These are phyloP conservation scores for Ascidia mentula DNA, from an alignment of 23 tunicate genomes.

Conservation along the genomic window DNA sequence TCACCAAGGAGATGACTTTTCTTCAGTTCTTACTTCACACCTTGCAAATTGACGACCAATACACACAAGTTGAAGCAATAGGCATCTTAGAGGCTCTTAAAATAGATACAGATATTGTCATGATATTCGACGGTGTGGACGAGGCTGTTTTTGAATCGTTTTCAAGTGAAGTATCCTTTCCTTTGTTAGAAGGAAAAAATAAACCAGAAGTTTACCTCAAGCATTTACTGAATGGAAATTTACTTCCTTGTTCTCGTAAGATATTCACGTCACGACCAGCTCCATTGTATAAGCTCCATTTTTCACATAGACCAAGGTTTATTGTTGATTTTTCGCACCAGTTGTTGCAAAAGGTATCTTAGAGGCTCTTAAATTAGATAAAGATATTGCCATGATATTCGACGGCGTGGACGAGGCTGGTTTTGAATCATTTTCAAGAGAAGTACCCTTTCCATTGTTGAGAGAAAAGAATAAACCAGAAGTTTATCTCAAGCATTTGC, in stretches of 20 bases:
- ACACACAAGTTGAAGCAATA: background rate
- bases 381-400: too few species aligned
- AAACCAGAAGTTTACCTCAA: background rate
- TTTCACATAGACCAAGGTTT: too few species aligned
- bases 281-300: too few species aligned
- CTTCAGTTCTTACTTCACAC: background rate
- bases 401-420: too few species aligned
- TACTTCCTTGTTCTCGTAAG: conserved; percentile 1
- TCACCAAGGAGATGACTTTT: background rate
- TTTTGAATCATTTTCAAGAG: too few species aligned
- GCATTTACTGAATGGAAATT: background rate
- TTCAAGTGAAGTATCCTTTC: background rate
- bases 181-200: background rate
- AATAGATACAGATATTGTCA: background rate
- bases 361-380: too few species aligned
- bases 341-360: too few species aligned
- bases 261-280: conserved; percentile 4
- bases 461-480: too few species aligned
- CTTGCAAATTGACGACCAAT: background rate
- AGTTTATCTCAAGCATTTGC: too few species aligned
- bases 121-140: background rate
- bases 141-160: background rate
- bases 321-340: too few species aligned
- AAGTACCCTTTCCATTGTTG: too few species aligned
- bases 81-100: background rate